These are phyloP conservation scores for Ptilodon capucinus DNA, from an alignment of 2,888 invertebrate species.

Conservation along the genomic window DNA sequence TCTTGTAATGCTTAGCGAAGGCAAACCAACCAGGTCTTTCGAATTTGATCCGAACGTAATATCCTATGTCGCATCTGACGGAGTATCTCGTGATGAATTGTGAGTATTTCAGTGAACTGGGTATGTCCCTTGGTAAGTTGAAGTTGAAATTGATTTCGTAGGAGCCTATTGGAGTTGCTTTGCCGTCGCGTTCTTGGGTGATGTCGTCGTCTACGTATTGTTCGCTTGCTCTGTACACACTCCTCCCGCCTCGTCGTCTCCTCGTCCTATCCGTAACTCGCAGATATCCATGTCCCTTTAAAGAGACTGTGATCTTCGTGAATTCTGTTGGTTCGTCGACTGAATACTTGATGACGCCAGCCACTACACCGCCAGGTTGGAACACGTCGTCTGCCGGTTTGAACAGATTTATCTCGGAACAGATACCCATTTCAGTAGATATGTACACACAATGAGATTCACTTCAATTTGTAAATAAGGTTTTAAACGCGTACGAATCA, in stretches of 20 bases:
- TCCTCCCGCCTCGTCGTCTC: slow-evolving; percentile 9
- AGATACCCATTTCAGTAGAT: slow-evolving; percentile 42
- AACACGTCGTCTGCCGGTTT: slow-evolving; percentile 38
- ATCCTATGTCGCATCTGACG: slow-evolving; percentile 34
- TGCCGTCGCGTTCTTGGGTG: slow-evolving; percentile 13
- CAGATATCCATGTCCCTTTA: slow-evolving; percentile 32
- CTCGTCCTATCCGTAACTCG: slow-evolving; percentile 10
- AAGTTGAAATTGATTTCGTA: slow-evolving; percentile 41
- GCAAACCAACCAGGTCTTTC: slow-evolving; percentile 39
- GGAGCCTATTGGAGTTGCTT: slow-evolving; percentile 19
- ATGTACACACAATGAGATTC: neutral
- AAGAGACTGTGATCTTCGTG: slow-evolving; percentile 34
- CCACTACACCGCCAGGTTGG: slow-evolving; percentile 34
- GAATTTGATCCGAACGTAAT: slow-evolving; percentile 46
- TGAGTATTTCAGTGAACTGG: slow-evolving; percentile 28
- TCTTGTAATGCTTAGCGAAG: slow-evolving; percentile 38
- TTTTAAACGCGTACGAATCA: neutral
- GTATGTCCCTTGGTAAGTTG: slow-evolving; percentile 36
- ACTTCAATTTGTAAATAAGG: neutral
- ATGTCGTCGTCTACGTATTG: slow-evolving; percentile 30
- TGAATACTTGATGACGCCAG: slow-evolving; percentile 44
- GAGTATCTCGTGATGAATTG: slow-evolving; percentile 10
- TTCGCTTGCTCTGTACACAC: slow-evolving; percentile 19
- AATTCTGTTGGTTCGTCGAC: slow-evolving; percentile 39
- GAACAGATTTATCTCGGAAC: slow-evolving; percentile 41